These are phyloP conservation scores for Platygyra sinensis DNA, from an alignment of 64 coral and sea anemone species.

Conservation along the genomic window DNA sequence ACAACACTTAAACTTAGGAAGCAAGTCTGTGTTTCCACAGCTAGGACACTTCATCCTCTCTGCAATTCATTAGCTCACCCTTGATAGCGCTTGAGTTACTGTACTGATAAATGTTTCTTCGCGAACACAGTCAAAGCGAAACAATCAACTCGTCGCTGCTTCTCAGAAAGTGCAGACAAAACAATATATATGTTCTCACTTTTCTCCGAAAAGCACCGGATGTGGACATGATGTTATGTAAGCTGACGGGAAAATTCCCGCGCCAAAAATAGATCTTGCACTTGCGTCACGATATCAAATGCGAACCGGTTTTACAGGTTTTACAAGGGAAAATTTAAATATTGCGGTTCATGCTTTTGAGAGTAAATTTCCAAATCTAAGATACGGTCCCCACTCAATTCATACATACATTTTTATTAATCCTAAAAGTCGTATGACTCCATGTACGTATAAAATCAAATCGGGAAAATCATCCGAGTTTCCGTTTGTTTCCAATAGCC, in stretches of 20 bases:
- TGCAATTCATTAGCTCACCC: not conserved
- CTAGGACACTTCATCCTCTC: not conserved
- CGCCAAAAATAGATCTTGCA: too few species aligned
- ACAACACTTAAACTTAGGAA: not conserved
- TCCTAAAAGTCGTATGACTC: too few species aligned
- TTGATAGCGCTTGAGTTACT: not conserved
- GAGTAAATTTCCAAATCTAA: too few species aligned
- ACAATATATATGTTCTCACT: not conserved
- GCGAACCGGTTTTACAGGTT: not conserved
- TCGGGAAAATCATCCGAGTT: too few species aligned
- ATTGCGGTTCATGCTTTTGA: not conserved
- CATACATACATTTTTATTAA: too few species aligned
- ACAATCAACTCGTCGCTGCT: not conserved
- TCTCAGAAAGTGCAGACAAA: not conserved
- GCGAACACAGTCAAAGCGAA: too few species aligned
- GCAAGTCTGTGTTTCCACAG: not conserved
- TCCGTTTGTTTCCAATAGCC: too few species aligned
- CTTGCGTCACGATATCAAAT: too few species aligned
- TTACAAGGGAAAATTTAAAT: too few species aligned
- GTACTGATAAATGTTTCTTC: not conserved
- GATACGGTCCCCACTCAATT: too few species aligned
- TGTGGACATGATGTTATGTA: not conserved
- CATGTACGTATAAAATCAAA: too few species aligned
- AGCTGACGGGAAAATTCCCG: too few species aligned
- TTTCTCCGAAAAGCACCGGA: not conserved